Evolutionary conservation across 1,140 invertebrate species (phyloP).

Genomic region (Gyrodactylus bullatarudis): DNA sequence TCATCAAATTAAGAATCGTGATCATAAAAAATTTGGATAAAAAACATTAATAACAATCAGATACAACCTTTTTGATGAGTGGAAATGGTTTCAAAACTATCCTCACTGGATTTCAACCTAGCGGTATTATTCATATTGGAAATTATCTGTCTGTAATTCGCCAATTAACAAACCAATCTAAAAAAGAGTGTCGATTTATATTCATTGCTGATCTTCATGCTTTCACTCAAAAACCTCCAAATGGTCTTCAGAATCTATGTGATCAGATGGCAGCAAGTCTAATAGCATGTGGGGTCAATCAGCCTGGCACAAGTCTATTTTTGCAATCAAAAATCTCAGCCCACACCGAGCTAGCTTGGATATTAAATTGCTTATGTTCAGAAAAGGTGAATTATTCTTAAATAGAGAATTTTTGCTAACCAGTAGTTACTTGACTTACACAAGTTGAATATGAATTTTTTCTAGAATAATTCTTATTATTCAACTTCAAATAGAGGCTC

Average conservation of each 20-base stretch:
- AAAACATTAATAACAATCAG: no score
- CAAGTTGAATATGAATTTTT: no score
- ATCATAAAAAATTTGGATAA: neutral
- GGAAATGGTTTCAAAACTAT: neutral
- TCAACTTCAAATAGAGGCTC: no score
- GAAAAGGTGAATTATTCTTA: no score
- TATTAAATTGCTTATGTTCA: conserved; percentile 1
- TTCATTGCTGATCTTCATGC: neutral
- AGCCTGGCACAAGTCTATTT: neutral
- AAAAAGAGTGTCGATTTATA: neutral
- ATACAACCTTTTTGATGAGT: no score
- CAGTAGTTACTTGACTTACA: no score
- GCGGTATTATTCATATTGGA: neutral
- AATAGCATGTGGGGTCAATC: neutral
- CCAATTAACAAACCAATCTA: neutral
- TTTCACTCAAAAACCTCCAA: neutral
- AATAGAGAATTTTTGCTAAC: no score
- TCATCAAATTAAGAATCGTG: neutral
- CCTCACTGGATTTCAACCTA: conserved; percentile 1
- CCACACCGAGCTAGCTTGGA: neutral
- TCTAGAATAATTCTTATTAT: no score
- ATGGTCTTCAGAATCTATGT: neutral
- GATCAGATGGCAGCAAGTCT: neutral
- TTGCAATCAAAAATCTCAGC: neutral
- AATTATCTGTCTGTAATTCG: neutral